A percentile compares a stretch with the other conserved stretches of the same genome.
These are phyloP conservation scores for Galbula dea DNA, from an alignment of 2,113 vertebrate genomes.

Conservation along the genomic window DNA sequence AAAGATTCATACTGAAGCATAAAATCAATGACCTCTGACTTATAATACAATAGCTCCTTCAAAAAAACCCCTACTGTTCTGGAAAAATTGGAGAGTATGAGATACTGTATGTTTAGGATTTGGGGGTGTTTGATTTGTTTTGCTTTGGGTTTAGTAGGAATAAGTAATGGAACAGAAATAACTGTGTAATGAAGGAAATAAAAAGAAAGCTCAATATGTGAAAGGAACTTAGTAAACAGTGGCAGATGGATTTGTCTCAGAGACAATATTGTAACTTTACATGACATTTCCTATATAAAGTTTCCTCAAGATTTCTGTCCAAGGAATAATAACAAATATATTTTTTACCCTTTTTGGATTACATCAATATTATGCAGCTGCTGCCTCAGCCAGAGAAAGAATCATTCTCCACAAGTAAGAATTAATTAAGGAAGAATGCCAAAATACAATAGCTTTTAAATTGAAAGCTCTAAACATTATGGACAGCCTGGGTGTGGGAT, in stretches of 20 bases:
- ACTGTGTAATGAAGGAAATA: not conserved
- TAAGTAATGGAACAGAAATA: not conserved
- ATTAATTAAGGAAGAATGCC: slow-evolving; percentile 1
- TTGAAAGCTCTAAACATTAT: not conserved
- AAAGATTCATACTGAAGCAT: not conserved
- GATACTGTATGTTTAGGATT: not conserved
- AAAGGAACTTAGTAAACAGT: not conserved
- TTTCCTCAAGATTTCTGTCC: not conserved
- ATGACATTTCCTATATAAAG: not conserved
- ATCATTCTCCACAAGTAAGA: not conserved
- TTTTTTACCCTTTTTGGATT: not conserved
- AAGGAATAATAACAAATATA: not conserved
- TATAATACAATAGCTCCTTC: not conserved
- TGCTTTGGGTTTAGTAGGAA: not conserved
- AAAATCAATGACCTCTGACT: not conserved
- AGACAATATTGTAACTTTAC: not conserved
- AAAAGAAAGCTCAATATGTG: not conserved
- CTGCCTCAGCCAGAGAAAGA: not conserved
- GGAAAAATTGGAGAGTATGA: not conserved
- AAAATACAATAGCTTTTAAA: not conserved
- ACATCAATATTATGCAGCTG: slow-evolving; percentile 1
- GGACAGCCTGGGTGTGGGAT: not conserved
- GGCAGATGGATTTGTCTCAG: not conserved
- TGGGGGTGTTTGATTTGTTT: not conserved
- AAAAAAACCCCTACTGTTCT: not conserved